phyloP scores from a whole-genome alignment of 2,113 vertebrate genomes.

The Myiopsitta monachus region DNA sequence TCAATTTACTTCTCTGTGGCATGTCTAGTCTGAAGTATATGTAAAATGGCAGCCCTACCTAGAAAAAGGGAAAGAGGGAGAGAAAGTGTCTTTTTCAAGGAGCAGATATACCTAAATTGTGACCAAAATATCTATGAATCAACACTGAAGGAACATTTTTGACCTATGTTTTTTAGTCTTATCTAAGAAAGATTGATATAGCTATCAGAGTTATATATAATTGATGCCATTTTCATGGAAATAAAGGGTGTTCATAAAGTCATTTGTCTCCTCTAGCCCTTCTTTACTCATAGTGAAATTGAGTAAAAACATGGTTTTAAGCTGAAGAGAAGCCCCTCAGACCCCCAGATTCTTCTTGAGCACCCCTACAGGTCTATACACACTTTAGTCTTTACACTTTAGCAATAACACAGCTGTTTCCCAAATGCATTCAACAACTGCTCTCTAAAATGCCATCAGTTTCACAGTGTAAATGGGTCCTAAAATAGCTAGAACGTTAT shows the following conservation, averaged over 20 bases:
- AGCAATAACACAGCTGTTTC: slow-evolving; percentile 53
- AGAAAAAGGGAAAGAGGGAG: background rate
- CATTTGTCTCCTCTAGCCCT: background rate
- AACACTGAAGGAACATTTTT: background rate
- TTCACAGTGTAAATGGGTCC: slow-evolving; percentile 43
- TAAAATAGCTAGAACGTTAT: slow-evolving; percentile 59
- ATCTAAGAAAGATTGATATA: background rate
- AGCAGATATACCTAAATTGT: background rate
- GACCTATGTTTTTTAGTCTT: background rate
- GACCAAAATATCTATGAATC: background rate
- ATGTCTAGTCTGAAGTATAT: background rate
- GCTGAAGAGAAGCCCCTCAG: background rate
- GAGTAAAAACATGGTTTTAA: background rate
- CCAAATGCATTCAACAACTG: slow-evolving; percentile 39
- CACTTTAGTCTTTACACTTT: slow-evolving; percentile 5
- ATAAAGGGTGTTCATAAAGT: background rate
- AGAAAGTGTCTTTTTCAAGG: background rate
- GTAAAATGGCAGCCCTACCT: background rate
- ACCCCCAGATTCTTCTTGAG: background rate
- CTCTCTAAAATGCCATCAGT: slow-evolving; percentile 19
- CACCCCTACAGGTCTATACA: background rate
- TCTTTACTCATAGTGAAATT: background rate
- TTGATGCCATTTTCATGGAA: background rate
- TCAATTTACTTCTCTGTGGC: slow-evolving; percentile 27
- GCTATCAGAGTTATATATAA: background rate